Evolutionary conservation across 2,113 vertebrate genomes (phyloP).

Genomic region (Ascaphus truei): DNA sequence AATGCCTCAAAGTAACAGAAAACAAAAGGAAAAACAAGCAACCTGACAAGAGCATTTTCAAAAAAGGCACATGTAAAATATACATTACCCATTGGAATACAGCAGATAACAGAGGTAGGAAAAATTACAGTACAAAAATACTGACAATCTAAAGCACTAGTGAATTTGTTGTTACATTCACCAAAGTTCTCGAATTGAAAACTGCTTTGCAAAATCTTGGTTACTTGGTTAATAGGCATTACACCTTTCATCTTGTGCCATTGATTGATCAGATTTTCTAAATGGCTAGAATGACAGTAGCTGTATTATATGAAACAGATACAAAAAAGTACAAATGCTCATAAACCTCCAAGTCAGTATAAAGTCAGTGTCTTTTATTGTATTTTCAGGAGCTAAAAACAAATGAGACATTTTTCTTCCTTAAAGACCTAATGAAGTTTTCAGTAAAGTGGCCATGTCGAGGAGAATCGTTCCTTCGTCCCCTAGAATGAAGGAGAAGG

Average conservation of each 20-base stretch:
- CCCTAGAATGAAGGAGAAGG: conserved; percentile 55
- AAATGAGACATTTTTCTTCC: not conserved
- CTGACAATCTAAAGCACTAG: conserved; percentile 67
- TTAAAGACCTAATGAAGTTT: conserved; percentile 89
- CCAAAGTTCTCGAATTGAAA: conserved; percentile 61
- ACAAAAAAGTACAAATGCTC: conserved; percentile 65
- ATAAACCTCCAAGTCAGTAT: conserved; percentile 49
- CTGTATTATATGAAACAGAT: conserved; percentile 56
- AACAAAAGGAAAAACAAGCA: conserved; percentile 52
- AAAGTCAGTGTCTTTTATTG: conserved; percentile 51
- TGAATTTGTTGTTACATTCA: conserved; percentile 61
- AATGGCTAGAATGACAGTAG: conserved; percentile 50
- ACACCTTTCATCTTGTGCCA: conserved; percentile 39
- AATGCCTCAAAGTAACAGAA: conserved; percentile 56
- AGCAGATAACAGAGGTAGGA: conserved; percentile 67
- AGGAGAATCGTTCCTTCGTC: conserved; percentile 78
- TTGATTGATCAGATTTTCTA: conserved; percentile 9
- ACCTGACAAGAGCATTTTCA: conserved; percentile 54
- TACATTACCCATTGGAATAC: conserved; percentile 65
- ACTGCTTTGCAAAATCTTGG: conserved; percentile 53
- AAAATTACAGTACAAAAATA: conserved; percentile 82
- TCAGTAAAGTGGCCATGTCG: conserved; percentile 90
- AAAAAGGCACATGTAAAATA: conserved; percentile 75
- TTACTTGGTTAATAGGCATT: conserved; percentile 51
- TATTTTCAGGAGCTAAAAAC: conserved; percentile 34